Percentiles rank a stretch among this genome's conserved stretches.
phyloP scores from a whole-genome alignment of 1,140 invertebrate genomes.

The Lepidotrigona ventralis region DNA sequence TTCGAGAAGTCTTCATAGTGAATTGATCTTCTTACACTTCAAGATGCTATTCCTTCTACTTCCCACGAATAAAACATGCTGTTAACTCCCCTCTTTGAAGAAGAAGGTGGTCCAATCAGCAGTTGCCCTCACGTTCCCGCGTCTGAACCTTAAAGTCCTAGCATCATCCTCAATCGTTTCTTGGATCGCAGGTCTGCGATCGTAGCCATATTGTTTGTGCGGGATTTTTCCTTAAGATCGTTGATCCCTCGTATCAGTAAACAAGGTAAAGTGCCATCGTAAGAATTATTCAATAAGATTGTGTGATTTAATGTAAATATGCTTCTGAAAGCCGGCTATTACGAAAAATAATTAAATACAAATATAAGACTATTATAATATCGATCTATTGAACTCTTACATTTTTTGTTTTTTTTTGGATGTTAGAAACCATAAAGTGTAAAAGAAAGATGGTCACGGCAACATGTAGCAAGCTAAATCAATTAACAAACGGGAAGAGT shows the following conservation, averaged over 20 bases:
- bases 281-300: neutral
- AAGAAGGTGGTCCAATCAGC: conserved; percentile 49
- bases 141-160: conserved; percentile 51
- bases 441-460: neutral
- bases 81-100: conserved; percentile 36
- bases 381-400: neutral
- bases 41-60: conserved; percentile 11
- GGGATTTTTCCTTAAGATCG: neutral
- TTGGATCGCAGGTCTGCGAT: conserved; percentile 22
- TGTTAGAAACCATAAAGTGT: neutral
- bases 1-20: neutral
- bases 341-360: neutral
- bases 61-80: conserved; percentile 36
- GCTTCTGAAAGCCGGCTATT: neutral
- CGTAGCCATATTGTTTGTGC: conserved; percentile 65
- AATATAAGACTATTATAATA: neutral
- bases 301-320: neutral
- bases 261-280: too few species aligned
- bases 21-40: neutral
- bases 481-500: neutral
- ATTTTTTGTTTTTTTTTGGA: neutral
- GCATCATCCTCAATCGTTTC: conserved; percentile 50
- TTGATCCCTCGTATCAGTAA: neutral
- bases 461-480: neutral
- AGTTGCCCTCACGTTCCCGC: conserved; percentile 53